These are phyloP conservation scores for Cygnus olor DNA, from an alignment of 2,797 vertebrate species.

Conservation along the genomic window DNA sequence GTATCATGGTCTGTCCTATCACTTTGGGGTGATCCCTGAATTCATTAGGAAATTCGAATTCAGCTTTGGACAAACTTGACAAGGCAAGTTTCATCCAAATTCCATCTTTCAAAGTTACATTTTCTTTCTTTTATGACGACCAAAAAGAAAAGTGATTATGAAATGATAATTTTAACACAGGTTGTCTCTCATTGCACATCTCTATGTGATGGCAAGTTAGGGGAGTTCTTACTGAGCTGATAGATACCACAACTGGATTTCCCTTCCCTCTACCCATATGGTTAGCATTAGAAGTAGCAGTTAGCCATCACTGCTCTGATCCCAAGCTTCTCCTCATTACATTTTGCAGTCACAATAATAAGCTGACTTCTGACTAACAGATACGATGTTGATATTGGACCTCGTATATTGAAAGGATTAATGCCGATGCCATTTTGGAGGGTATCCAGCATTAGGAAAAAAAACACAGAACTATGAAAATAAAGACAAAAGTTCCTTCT, in stretches of 20 bases:
- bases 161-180: neutral
- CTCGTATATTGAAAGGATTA: neutral
- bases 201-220: neutral
- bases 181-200: neutral
- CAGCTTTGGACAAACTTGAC: neutral
- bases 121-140: neutral
- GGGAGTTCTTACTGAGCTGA: neutral
- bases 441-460: neutral
- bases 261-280: neutral
- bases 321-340: neutral
- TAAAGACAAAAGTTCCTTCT: neutral
- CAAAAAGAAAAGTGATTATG: neutral
- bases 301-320: neutral
- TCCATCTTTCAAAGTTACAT: neutral
- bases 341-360: neutral
- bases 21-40: neutral
- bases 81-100: neutral
- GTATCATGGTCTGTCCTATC: neutral
- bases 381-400: neutral
- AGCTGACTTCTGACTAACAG: neutral
- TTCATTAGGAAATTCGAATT: neutral
- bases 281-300: neutral
- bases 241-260: neutral
- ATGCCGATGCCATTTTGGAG: neutral
- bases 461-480: neutral